These are phyloP conservation scores for Pygocentrus nattereri DNA, from an alignment of 2,797 vertebrate species.

Conservation along the genomic window DNA sequence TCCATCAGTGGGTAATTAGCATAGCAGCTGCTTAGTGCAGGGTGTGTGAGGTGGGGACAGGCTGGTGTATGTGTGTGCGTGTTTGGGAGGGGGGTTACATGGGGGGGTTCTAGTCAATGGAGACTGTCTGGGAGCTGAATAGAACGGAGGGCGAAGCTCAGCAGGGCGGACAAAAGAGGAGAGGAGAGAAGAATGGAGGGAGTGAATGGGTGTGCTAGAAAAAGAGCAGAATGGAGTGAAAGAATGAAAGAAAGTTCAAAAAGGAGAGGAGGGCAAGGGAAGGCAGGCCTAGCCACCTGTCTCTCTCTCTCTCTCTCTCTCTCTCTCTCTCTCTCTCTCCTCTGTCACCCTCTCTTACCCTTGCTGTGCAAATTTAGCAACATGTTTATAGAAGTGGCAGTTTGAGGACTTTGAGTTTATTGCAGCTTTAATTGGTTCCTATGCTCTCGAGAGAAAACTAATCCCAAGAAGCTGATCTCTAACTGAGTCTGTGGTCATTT, in stretches of 20 bases:
- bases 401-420: neutral
- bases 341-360: slow-evolving; percentile 17
- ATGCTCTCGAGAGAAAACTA: neutral
- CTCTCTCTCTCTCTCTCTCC: slow-evolving; percentile 62
- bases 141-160: slow-evolving; percentile 76
- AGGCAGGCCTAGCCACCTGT: slow-evolving; percentile 80
- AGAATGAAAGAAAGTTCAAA: slow-evolving; percentile 83
- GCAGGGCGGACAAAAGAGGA: slow-evolving; percentile 74
- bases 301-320: slow-evolving; percentile 67
- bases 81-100: slow-evolving; percentile 36
- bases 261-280: slow-evolving; percentile 79
- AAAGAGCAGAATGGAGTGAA: slow-evolving; percentile 81
- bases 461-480: neutral
- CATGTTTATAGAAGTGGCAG: neutral
- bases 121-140: slow-evolving; percentile 84
- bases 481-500: neutral
- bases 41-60: slow-evolving; percentile 70
- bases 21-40: slow-evolving; percentile 94
- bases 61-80: slow-evolving; percentile 60
- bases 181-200: slow-evolving; percentile 63
- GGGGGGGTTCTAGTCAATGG: slow-evolving; percentile 81
- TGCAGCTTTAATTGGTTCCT: neutral
- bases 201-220: slow-evolving; percentile 80
- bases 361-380: neutral
- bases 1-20: slow-evolving; percentile 85